Conservation (phyloP, 2,113 vertebrate species). For the Odocoileus virginianus region DNA sequence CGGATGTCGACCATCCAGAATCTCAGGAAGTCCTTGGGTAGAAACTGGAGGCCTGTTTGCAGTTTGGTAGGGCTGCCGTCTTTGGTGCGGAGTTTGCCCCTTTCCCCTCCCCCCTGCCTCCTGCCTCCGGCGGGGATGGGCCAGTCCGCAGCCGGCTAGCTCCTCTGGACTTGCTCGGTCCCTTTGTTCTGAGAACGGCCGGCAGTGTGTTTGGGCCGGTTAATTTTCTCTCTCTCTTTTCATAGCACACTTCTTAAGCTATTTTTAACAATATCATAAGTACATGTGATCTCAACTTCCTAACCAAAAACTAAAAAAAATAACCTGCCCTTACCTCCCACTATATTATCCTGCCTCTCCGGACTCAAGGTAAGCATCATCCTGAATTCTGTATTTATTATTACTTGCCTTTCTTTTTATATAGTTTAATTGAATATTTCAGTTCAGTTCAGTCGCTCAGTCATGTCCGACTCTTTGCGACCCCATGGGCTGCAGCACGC, state of each 20-base stretch:
- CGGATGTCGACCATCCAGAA: too few relatives aligned
- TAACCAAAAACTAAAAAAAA: neutral
- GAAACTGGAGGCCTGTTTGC: too few relatives aligned
- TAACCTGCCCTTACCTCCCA: rapidly evolving
- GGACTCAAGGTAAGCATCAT: neutral
- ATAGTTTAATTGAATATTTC: neutral
- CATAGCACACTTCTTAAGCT: neutral
- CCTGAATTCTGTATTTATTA: neutral
- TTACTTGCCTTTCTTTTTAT: neutral
- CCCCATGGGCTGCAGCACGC: neutral
- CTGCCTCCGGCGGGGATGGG: too few relatives aligned
- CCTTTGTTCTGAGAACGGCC: too few relatives aligned
- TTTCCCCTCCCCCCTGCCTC: too few relatives aligned
- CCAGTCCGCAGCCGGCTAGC: too few relatives aligned
- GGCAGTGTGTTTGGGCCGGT: too few relatives aligned
- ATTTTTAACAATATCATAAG: neutral
- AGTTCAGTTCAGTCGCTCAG: neutral
- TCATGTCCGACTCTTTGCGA: rapidly evolving
- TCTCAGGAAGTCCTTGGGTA: too few relatives aligned
- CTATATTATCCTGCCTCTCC: neutral
- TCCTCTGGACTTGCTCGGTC: too few relatives aligned
- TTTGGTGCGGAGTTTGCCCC: too few relatives aligned
- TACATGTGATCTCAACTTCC: neutral
- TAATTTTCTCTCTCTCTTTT: neutral
- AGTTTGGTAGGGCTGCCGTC: too few relatives aligned